A percentile compares a stretch with the other conserved stretches of the same genome.
Evolutionary conservation across 2,113 vertebrate genomes (phyloP).

Genomic region (Bambusicola thoracicus): DNA sequence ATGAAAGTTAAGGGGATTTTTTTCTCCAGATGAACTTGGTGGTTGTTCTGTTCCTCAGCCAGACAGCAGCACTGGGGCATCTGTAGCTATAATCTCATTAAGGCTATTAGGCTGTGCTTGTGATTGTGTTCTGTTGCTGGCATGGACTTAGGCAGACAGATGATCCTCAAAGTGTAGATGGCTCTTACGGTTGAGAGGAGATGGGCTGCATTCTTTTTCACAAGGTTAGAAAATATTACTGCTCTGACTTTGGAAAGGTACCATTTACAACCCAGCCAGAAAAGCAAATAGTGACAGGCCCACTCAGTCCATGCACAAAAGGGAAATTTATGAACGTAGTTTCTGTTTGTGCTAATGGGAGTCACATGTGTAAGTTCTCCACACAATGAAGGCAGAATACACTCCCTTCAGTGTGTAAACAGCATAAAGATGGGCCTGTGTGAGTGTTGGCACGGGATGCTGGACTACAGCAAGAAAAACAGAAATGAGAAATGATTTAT

Average conservation of each 20-base stretch:
- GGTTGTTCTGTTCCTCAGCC: neutral
- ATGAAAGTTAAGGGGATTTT: neutral
- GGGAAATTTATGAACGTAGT: neutral
- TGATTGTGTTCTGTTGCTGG: neutral
- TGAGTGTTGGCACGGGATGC: constrained; percentile 6
- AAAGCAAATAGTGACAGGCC: neutral
- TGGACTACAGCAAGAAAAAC: constrained; percentile 15
- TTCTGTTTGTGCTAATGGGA: neutral
- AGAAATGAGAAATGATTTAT: constrained; percentile 52
- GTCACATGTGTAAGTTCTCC: constrained; percentile 21
- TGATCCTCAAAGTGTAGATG: neutral
- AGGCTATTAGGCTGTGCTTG: neutral
- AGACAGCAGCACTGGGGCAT: neutral
- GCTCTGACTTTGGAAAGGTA: neutral
- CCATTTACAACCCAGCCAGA: neutral
- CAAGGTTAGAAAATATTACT: neutral
- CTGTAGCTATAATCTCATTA: constrained; percentile 37
- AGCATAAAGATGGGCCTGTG: constrained; percentile 65
- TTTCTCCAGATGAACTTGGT: constrained; percentile 11
- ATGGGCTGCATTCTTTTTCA: neutral
- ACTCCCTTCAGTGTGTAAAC: constrained; percentile 39
- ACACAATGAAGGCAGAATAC: constrained; percentile 4
- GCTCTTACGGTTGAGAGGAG: neutral
- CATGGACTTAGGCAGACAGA: neutral
- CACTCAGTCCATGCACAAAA: neutral